Conservation (phyloP, 2,888 invertebrate genomes). For the Drosophila nr. perissopoda region DNA sequence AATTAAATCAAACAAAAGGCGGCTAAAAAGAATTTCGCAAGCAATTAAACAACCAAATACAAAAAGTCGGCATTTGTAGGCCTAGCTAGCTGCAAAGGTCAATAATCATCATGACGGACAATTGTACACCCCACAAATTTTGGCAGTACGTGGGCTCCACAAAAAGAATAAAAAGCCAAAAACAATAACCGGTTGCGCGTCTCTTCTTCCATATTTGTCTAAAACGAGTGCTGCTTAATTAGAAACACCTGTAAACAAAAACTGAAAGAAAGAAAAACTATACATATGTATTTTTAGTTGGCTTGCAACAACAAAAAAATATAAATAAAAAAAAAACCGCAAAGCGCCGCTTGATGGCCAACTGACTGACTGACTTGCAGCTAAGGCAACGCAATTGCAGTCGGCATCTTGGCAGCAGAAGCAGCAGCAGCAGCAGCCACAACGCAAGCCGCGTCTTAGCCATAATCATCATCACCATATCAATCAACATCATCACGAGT, state of each 20-base stretch:
- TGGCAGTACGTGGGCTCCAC: conserved; percentile 39
- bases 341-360: conserved; percentile 77
- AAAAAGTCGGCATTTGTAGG: conserved; percentile 28
- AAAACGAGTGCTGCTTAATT: conserved; percentile 71
- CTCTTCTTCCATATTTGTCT: conserved; percentile 45
- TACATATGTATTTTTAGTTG: conserved; percentile 24
- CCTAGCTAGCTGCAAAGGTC: conserved; percentile 68
- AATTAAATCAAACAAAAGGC: conserved; percentile 76
- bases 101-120: conserved; percentile 66
- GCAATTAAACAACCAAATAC: conserved; percentile 60
- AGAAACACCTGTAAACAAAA: conserved; percentile 71
- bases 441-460: conserved; percentile 19
- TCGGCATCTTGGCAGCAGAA: conserved; percentile 26
- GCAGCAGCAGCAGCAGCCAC: conserved; percentile 33
- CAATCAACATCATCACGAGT: conserved; percentile 52
- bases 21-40: conserved; percentile 67
- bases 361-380: conserved; percentile 72
- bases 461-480: conserved; percentile 59
- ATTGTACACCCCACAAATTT: conserved; percentile 41
- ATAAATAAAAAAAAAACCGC: conserved; percentile 51
- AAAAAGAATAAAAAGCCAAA: neutral
- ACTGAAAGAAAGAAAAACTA: conserved; percentile 13
- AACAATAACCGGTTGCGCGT: conserved; percentile 53
- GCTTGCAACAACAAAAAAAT: conserved; percentile 22
- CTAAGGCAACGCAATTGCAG: conserved; percentile 55